Base-by-base conservation (phyloP, 2,113 vertebrate genomes). In the Meles meles region DNA sequence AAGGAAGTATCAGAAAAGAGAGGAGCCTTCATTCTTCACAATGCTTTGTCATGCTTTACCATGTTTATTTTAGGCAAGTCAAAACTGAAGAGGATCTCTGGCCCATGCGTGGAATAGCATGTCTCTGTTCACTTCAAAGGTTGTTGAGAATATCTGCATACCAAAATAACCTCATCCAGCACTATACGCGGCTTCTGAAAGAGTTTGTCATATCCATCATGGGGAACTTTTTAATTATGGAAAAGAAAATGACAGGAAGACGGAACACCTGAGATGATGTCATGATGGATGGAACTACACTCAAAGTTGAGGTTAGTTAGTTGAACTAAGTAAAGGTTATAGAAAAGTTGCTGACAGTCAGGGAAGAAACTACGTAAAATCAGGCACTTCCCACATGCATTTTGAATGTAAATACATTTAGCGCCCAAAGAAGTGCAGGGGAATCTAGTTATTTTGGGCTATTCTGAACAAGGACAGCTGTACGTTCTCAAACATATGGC, bases 331-430 rank as follows among this genome's bases (percentile, higher is more conserved):
- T 98, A 98, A 98, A 98, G 91, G 71, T 97, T 98, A 96, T 86
- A 96, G 96, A 98, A 98, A 97, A 98, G 93, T 97, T 98, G 98
- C 97, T 98, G 97, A 98, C 98, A 98, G 57, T 96, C 95, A 97
- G 88, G 49, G 34, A 97, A 94, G 88, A 95, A 94, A 91, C 93
- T 97, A 86, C 96, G 76, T 92, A 98, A 98, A 98, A 96, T 84
- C 95, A 98, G 96, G 94, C 97, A 97, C 98, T 98, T 98, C 95
- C 97, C 90, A 92, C 97, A 97, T 87, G 90, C 93, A 96, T 94
- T 98, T 98, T 98, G 99, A 99, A 98, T 98, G 98, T 98, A 98
- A 99, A 98, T 98, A 98, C 97, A 98, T 71, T 98, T 98, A 98
- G 97, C 97, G 98, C 95, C 94, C 96, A 94, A 94, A 94, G 96